Base-by-base conservation (phyloP, 2,113 vertebrate genomes). In the Poecilia latipinna region DNA sequence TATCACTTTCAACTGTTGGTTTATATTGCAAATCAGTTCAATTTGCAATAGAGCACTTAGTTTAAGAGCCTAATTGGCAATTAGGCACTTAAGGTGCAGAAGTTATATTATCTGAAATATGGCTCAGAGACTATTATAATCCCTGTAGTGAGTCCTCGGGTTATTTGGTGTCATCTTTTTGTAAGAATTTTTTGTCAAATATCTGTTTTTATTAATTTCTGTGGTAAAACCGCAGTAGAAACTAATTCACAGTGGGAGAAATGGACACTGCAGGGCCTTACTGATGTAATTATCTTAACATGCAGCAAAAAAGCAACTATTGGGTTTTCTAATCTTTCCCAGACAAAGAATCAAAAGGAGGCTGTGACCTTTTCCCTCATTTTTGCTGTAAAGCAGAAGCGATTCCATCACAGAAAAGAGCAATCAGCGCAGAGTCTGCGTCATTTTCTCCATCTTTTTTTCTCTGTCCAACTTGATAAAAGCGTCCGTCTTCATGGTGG, bases 381-480 rank as follows among this genome's bases (percentile, higher is more conserved):
- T 75, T 80, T 70, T 66, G 33, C 42, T 54, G 37, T 39, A 37
- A 39, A 44, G 19, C 48, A 7, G n/a, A 28, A 70, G 60, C 54
- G 65, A 77, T 70, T 75, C 11, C 32, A 68, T 65, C 64, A 29
- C 63, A 62, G 3, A 48, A 17, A 51, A 37, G 15, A 65, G 57
- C 32, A 71, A 85, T 70, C 75, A 60, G 62, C 70, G 39, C 7
- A 48, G 69, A 62, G n/a, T 11, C 0, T 2, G 15, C 35, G 1
- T 60, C 44, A 33, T 51, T 75, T 68, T 61, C 26, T 28, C 12
- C 60, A 26, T 71, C 35, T 37, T 12, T 32, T 74, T 31, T 26
- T 74, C 74, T 57, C 70, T 65, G 33, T 24, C 11, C 66, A 72
- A 74, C 69, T 72, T 74, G 70, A 85, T 81, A 70, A 65, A 78